Percentiles rank a stretch among this genome's conserved stretches.
Conservation (phyloP, 2,888 invertebrate genomes). For the Macrophya annulata region DNA sequence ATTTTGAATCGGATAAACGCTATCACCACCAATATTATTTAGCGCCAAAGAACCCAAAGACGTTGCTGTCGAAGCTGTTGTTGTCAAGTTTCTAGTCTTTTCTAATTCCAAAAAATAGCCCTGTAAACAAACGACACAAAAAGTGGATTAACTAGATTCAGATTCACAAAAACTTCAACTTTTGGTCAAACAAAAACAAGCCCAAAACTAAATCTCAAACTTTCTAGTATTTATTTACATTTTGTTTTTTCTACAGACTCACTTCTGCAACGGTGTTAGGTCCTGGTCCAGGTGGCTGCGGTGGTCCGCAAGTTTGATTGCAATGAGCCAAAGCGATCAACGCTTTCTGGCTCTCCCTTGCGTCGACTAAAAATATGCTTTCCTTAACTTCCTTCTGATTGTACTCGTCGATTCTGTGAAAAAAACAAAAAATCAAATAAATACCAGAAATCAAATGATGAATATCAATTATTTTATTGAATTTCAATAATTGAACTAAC, state of each 20-base stretch:
- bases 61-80: conserved; percentile 81
- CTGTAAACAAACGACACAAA: conserved; percentile 60
- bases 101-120: conserved; percentile 77
- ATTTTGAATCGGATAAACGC: conserved; percentile 65
- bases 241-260: neutral
- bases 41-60: conserved; percentile 81
- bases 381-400: conserved; percentile 88
- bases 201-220: neutral
- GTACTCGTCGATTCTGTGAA: conserved; percentile 85
- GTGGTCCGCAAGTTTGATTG: conserved; percentile 72
- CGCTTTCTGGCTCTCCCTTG: conserved; percentile 87
- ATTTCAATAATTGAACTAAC: conserved; percentile 74
- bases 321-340: conserved; percentile 80
- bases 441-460: neutral
- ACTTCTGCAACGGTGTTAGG: conserved; percentile 68
- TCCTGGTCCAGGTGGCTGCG: conserved; percentile 65
- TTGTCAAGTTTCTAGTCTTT: conserved; percentile 74
- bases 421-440: neutral
- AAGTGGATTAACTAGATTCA: neutral
- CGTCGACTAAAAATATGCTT: conserved; percentile 91
- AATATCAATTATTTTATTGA: neutral
- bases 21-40: conserved; percentile 67
- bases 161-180: neutral
- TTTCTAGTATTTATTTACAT: neutral
- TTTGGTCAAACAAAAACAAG: neutral